Base-by-base conservation (phyloP, 2,888 invertebrate genomes). In the Chaetogeoica ovagalla region DNA sequence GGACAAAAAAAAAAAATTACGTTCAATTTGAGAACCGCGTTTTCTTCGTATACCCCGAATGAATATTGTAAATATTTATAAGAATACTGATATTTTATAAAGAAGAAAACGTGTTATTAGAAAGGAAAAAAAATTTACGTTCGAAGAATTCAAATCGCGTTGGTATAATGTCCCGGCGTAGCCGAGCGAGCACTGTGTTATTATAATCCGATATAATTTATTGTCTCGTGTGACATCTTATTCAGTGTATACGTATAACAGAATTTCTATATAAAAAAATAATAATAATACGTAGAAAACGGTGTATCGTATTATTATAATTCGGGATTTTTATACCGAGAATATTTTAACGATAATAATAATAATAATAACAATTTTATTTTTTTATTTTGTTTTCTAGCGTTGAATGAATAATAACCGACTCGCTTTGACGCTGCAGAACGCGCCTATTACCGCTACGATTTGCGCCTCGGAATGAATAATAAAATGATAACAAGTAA, bases 321-420 rank as follows among this genome's bases (percentile, higher is more conserved):
- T 74, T 74, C n/a, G 15, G 52, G n/a, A 48, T 62, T 17, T n/a
- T 73, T 60, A 63, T 30, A 4, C 2, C 30, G 37, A 63, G n/a
- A 74, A 74, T 74, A 70, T 70, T 59, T n/a, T 73, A 21, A 74
- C 74, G 21, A 39, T 65, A 55, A 73, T 63, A 39, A 30, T 39
- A n/a, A 30, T 60, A n/a, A n/a, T n/a, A n/a, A n/a, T n/a, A n/a
- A n/a, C n/a, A n/a, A n/a, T 60, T 73, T 52, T 43, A 4, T 43
- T 52, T 69, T 70, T 39, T 21, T n/a, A 6, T 55, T 15, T 55
- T n/a, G n/a, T n/a, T 8, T 3, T 30, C 5, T 11, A 55, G 30
- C 23, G 52, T 23, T 13, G 48, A 48, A 48, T 48, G 11, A 11
- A 48, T 11, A 43, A 4, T 43, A 43, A 21, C 55, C 4, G 5